phyloP scores from a whole-genome alignment of 2,888 invertebrate genomes.

The Nephrotoma appendiculata region DNA sequence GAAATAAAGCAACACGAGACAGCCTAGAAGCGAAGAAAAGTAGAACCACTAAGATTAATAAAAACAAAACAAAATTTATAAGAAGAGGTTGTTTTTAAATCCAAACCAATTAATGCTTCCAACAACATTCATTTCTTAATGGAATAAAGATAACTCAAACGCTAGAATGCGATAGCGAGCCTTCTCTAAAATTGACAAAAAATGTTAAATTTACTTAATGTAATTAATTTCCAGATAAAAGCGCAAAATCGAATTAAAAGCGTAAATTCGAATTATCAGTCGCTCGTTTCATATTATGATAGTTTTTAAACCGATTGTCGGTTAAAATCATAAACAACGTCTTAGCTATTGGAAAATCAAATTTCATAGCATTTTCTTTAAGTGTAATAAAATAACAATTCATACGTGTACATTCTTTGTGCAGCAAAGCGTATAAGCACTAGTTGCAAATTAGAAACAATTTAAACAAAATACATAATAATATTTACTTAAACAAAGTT shows the following conservation, averaged over 20 bases:
- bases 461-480: not conserved
- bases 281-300: not conserved
- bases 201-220: too few species aligned
- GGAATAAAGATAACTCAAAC: too few species aligned
- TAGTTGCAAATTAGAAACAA: not conserved
- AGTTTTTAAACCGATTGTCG: not conserved
- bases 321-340: not conserved
- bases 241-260: not conserved
- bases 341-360: not conserved
- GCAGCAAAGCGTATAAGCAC: not conserved
- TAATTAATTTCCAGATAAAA: not conserved
- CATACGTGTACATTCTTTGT: not conserved
- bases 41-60: too few species aligned
- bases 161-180: too few species aligned
- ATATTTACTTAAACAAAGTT: not conserved
- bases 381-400: not conserved
- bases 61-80: too few species aligned
- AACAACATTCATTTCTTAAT: too few species aligned
- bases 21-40: too few species aligned
- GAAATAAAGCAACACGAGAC: too few species aligned
- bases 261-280: not conserved
- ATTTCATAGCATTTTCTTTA: not conserved
- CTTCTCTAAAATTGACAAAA: too few species aligned
- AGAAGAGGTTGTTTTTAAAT: too few species aligned
- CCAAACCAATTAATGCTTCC: too few species aligned